phyloP scores from a whole-genome alignment of 2,888 invertebrate genomes.

The Agrochola circellaris region DNA sequence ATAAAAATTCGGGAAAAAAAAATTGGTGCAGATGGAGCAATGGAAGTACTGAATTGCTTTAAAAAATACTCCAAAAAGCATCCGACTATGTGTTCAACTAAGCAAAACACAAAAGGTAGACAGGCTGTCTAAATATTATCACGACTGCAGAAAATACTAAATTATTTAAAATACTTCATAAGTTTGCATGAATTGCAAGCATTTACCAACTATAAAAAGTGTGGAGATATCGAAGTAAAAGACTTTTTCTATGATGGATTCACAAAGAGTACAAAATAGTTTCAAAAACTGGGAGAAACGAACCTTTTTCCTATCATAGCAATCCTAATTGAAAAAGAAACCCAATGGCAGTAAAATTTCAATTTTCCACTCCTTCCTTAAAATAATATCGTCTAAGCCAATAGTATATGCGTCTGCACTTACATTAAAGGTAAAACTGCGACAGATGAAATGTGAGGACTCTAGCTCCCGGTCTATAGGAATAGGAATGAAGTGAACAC shows the following conservation, averaged over 20 bases:
- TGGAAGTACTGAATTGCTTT: not conserved
- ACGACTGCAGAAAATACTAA: not conserved
- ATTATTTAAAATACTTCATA: not conserved
- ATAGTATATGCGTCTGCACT: not conserved
- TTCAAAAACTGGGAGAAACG: not conserved
- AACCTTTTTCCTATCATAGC: not conserved
- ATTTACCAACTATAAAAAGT: not conserved
- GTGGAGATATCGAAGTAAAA: not conserved
- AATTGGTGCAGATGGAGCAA: not conserved
- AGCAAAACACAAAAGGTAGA: not conserved
- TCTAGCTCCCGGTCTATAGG: not conserved
- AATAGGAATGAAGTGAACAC: not conserved
- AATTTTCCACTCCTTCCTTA: conserved; percentile 2
- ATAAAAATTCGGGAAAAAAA: not conserved
- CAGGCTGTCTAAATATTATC: not conserved
- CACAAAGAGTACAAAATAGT: not conserved
- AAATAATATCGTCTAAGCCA: conserved; percentile 18
- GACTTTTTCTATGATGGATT: not conserved
- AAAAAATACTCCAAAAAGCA: not conserved
- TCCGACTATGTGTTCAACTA: too few relatives aligned
- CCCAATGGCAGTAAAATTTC: not conserved
- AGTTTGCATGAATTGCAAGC: not conserved
- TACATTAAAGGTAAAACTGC: not conserved
- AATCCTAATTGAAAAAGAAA: conserved; percentile 23
- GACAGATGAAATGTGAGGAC: conserved; percentile 1